Evolutionary conservation across 2,797 vertebrate species (phyloP), one percentile per base, ranked within the genome.

Genomic region (Lerista edwardsae): DNA sequence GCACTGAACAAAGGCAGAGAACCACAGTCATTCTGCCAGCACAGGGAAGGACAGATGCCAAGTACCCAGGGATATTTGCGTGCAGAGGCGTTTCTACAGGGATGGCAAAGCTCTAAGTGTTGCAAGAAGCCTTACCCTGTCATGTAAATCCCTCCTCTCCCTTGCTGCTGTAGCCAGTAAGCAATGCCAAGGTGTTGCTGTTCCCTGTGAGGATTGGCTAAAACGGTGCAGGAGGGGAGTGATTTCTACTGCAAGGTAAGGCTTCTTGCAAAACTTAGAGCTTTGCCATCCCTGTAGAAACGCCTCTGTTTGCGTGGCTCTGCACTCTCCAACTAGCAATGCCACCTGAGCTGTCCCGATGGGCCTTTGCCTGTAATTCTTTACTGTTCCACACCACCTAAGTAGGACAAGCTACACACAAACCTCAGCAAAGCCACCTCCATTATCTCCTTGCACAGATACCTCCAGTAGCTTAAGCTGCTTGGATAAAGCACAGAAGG

Each of bases 1-100:
- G 57, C 41, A 80, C 36, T 19, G 39, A 69, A 84, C 64, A 81
- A 86, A 81, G 31, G 84, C 79, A 82, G 39, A 69, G 31, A 71
- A 69, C n/a, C 51, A 47, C 8, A 34, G 3, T 29, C 31, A 69
- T 39, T 77, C 65, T 81, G 79, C 79, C 79, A 75, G 76, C 86
- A 5, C 41, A 55, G 36, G 47, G 75, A 31, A 79, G 55, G 68
- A 57, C 34, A 74, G 68, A 83, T 0, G 0, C 74, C 31, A 71
- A 39, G 59, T 59, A 69, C 74, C 31, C 61, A 61, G 64, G 65
- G 31, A 82, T 62, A 69, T 76, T 62, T 77, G 11, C n/a, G n/a
- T n/a, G n/a, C n/a, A n/a, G n/a, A n/a, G n/a, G n/a, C n/a, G n/a
- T n/a, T n/a, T n/a, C n/a, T n/a, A n/a, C n/a, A n/a, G n/a, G n/a